Evolutionary conservation across 2,888 invertebrate genomes (phyloP).

Genomic region (Melinaea marsaeus): DNA sequence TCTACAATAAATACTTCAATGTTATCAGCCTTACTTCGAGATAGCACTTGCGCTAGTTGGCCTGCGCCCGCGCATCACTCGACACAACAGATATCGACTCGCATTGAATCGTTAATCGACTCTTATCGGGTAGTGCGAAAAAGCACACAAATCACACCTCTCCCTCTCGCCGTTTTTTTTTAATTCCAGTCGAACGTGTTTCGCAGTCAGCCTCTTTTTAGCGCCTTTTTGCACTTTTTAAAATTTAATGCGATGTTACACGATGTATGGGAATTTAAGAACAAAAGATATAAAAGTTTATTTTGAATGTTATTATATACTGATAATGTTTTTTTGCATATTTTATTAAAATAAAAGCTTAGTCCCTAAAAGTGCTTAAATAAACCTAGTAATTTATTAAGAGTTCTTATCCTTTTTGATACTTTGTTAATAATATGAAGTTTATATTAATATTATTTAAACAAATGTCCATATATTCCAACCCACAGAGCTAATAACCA

Average conservation of each 20-base stretch:
- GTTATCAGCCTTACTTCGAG: constrained; percentile 19
- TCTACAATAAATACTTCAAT: constrained; percentile 15
- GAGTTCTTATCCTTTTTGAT: too few relatives aligned
- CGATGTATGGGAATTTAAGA: constrained; percentile 6
- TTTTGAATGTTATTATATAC: background rate
- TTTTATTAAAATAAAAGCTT: too few relatives aligned
- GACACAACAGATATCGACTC: constrained; percentile 55
- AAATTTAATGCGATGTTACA: constrained; percentile 46
- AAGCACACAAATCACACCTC: constrained; percentile 73
- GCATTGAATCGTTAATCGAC: constrained; percentile 56
- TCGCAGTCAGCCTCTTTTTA: constrained; percentile 45
- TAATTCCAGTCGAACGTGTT: constrained; percentile 56
- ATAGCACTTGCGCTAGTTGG: constrained; percentile 13
- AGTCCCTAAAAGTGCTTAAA: too few relatives aligned
- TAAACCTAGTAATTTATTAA: too few relatives aligned
- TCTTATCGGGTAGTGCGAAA: constrained; percentile 65
- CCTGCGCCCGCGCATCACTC: constrained; percentile 16
- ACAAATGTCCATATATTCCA: background rate
- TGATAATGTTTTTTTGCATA: background rate
- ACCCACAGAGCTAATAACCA: background rate
- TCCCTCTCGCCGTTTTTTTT: constrained; percentile 50
- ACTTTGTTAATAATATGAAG: too few relatives aligned
- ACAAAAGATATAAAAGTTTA: background rate
- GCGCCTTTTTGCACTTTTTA: constrained; percentile 45
- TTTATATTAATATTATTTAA: too few relatives aligned